Base-by-base conservation (phyloP, 2,113 vertebrate genomes). In the Scopus umbretta region DNA sequence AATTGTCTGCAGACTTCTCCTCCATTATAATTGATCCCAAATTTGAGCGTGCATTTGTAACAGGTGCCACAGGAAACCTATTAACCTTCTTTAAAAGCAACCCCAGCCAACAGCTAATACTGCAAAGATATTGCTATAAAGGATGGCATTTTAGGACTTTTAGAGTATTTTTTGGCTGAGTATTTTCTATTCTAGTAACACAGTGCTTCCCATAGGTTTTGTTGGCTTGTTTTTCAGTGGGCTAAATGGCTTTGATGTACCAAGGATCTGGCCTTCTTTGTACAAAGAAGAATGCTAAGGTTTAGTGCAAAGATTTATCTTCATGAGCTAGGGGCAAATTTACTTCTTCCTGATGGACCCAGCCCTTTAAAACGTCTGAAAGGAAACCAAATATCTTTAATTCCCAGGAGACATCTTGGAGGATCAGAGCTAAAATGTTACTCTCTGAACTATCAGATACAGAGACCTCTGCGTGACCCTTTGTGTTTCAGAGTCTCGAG, bases 351-450 rank as follows among this genome's bases (percentile, higher is more conserved):
- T 85, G 84, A 75, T 62, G 34, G 86, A 81, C 84, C 29, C 75
- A 86, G 74, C 55, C 58, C 50, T 94, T 85, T 87, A 94, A 95
- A 94, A 23, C 61, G 55, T 76, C 70, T 88, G 94, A 95, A 97
- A 96, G 58, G 86, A 91, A 95, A 87, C 86, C 89, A 91, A 96
- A 65, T 89, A 91, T 93, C 88, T 94, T 75, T 42, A 92, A 94
- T 91, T 96, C 91, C 76, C 91, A 86, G 78, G 83, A 62, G 94
- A 61, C 22, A 43, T 78, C 68, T 94, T 14, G 9, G 83, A 92
- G 86, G 80, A 92, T 95, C 90, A 94, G 92, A 94, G 84, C 36
- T 80, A 62, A 87, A 91, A 62, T 34, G 55, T 90, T 94, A 65
- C 62, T 92, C 73, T 84, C 92, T 96, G 83, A 94, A 95, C 91